phyloP scores from a whole-genome alignment of 2,797 vertebrate genomes.

The Triplophysa bombifrons region DNA sequence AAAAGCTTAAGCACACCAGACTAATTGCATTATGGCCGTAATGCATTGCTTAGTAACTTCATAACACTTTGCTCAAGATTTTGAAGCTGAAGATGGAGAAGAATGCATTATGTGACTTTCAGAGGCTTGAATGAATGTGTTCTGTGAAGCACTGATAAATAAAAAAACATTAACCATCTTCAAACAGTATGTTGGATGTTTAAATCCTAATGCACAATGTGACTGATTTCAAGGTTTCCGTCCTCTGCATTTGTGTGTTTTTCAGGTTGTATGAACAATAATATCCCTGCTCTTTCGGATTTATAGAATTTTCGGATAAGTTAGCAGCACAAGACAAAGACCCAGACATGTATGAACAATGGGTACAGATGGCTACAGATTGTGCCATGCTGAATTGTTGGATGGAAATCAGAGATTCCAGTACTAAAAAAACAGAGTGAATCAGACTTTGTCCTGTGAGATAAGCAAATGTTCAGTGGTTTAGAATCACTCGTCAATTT shows the following conservation, averaged over 20 bases:
- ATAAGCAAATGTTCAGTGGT: conserved; percentile 5
- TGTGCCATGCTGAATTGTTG: not conserved
- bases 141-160: conserved; percentile 27
- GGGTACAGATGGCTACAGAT: not conserved
- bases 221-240: not conserved
- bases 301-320: not conserved
- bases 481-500: conserved; percentile 42
- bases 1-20: not conserved
- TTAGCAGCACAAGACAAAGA: not conserved
- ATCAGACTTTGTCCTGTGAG: conserved; percentile 18
- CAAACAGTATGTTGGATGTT: conserved; percentile 29
- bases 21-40: not conserved
- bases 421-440: not conserved
- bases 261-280: not conserved
- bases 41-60: conserved; percentile 5
- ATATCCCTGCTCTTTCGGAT: not conserved
- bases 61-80: conserved; percentile 13
- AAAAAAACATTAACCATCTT: conserved; percentile 7
- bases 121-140: conserved; percentile 11
- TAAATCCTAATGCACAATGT: not conserved
- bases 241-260: not conserved
- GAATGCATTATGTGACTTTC: not conserved
- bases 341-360: not conserved
- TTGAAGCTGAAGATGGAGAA: conserved; percentile 16
- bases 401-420: not conserved